Base-by-base conservation (phyloP, 2,888 invertebrate species). In the Allolobophora icterica region DNA sequence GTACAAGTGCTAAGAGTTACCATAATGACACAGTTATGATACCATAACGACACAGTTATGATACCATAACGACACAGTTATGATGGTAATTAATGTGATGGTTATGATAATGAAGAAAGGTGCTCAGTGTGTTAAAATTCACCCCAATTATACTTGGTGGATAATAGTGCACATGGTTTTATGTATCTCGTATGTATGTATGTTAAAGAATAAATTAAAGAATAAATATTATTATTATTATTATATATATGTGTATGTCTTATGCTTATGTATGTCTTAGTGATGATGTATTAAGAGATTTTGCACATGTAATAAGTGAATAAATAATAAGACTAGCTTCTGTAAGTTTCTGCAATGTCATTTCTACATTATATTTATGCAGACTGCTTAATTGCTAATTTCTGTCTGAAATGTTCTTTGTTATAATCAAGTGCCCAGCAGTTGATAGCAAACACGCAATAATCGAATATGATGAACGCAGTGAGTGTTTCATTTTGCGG, bases 361-460 rank as follows among this genome's bases (percentile, higher is more conserved):
- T 52, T 52, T 52, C 52, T 52, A 52, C 52, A 52, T 52, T 52
- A 2, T 4, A 17, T 52, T 52, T 52, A 19, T 52, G 24, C 52
- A 52, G 4, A 52, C 2, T 24, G 52, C 52, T 52, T 52, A 52
- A 52, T 52, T 21, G 24, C 6, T 24, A 24, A 52, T 52, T 30
- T 71, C 11, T 21, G 30, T 71, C 17, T 52, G 24, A 52, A 52
- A 21, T 52, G 24, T 52, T 71, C 71, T 71, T 21, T 89, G 17
- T 90, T 42, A 90, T 89, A 58, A 92, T 93, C 38, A 93, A 95
- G 95, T 92, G 93, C 38, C 92, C 93, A 38, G 94, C 94, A n/a
- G 94, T 95, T 11, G 95, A 95, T 92, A 93, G 93, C 52, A 95
- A 95, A 91, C 95, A 95, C 93, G 95, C 95, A 34, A 93, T 95